Evolutionary conservation across 2,797 vertebrate genomes (phyloP).

Genomic region (Gadopsis bispinosus): DNA sequence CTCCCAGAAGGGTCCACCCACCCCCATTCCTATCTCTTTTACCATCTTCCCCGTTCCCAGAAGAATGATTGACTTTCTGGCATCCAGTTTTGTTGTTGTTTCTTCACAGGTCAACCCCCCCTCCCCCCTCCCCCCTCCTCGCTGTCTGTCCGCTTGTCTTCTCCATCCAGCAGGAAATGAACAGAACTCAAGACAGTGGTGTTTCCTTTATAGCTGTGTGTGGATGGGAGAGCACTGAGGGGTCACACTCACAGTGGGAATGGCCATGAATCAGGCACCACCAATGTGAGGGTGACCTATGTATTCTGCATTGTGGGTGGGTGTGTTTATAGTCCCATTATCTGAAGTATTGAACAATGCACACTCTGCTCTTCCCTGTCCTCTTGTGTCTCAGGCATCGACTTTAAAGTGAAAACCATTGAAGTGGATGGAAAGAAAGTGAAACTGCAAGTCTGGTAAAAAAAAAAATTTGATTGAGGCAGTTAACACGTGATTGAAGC

Average conservation of each 20-base stretch:
- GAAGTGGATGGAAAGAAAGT: conserved; percentile 95
- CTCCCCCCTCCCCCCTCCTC: background rate
- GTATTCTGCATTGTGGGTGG: conserved; percentile 45
- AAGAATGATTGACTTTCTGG: conserved; percentile 62
- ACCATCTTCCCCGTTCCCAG: conserved; percentile 74
- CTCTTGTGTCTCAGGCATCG: conserved; percentile 85
- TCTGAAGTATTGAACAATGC: conserved; percentile 52
- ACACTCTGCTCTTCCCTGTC: conserved; percentile 32
- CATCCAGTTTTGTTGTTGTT: conserved; percentile 37
- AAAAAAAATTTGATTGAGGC: conserved; percentile 5
- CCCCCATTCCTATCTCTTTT: conserved; percentile 77
- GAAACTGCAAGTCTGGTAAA: conserved; percentile 96
- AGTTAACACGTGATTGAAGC: background rate
- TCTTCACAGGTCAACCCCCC: conserved; percentile 38
- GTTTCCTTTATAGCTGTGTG: conserved; percentile 21
- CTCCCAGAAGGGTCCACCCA: conserved; percentile 75
- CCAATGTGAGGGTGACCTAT: conserved; percentile 60
- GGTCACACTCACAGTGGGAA: conserved; percentile 41
- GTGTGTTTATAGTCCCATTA: conserved; percentile 40
- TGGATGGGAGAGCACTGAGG: conserved; percentile 15
- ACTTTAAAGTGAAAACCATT: conserved; percentile 97
- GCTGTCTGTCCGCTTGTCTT: conserved; percentile 27
- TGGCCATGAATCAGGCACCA: conserved; percentile 36
- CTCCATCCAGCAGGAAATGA: conserved; percentile 49
- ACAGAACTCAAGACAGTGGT: conserved; percentile 32